Base-by-base conservation (phyloP, 2,888 invertebrate species). In the Panzeria rudis region DNA sequence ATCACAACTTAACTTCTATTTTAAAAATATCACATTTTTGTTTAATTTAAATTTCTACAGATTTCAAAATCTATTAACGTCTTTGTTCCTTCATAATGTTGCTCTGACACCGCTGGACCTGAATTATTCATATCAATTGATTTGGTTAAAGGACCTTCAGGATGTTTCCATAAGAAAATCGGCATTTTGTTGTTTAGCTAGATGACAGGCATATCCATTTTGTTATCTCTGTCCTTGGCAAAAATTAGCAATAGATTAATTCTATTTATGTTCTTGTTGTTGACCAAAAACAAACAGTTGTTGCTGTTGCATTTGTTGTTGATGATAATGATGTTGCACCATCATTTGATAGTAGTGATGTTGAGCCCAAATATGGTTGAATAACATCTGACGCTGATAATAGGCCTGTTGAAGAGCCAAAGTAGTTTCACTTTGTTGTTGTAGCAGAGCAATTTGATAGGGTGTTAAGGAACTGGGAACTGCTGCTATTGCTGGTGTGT, bases 351-450 rank as follows among this genome's bases (percentile, higher is more conserved):
- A 32, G 3, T 82, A 62, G 2, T 25, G 50, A 8, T 76, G 76
- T 66, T 77, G 76, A 2, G 59, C 66, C 76, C 71, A 72, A 23
- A 62, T 0, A n/a, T 83, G 41, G 9, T 56, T 38, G 64, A 72
- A 20, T 32, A 77, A 13, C 5, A 72, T 3, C 15, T 83, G 82
- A 2, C 50, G 64, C 9, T 83, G 66, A 61, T 68, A 72, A n/a
- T 54, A 29, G 32, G 77, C 77, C 23, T 83, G 77, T n/a, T 76
- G 82, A 6, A 77, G 11, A 11, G 64, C 64, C 17, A 71, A n/a
- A n/a, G 71, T 41, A 6, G n/a, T 50, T 25, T 62, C 23, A 2
- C 15, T 35, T 15, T 71, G 71, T 15, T 71, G 76, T 13, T 62
- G 54, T n/a, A 71, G 64, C 3, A 64, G 2, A 15, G 64, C 64